These are phyloP conservation scores for Drosophila anceps DNA, from an alignment of 2,888 invertebrate species.

Conservation along the genomic window DNA sequence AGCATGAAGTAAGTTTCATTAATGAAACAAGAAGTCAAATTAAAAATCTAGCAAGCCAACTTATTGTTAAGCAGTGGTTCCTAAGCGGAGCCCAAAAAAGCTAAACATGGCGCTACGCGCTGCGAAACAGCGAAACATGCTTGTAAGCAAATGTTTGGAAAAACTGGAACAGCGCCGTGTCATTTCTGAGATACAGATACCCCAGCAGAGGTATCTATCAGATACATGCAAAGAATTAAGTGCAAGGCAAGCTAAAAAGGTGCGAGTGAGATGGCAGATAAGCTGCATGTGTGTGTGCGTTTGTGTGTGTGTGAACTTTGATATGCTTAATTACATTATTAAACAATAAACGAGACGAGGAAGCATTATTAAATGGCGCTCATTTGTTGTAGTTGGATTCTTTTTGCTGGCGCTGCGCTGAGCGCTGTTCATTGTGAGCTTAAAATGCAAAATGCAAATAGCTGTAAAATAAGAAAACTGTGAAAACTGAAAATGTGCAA, in stretches of 20 bases:
- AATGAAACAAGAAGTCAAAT: slow-evolving; percentile 53
- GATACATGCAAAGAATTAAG: slow-evolving; percentile 19
- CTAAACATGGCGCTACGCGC: slow-evolving; percentile 63
- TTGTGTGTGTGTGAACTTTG: slow-evolving; percentile 10
- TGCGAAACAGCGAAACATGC: slow-evolving; percentile 74
- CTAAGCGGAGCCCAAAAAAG: slow-evolving; percentile 31
- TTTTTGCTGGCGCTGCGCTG: slow-evolving; percentile 61
- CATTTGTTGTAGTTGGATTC: slow-evolving; percentile 34
- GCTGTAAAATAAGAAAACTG: slow-evolving; percentile 37
- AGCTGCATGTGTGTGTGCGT: not conserved
- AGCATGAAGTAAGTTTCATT: slow-evolving; percentile 45
- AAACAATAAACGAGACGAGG: slow-evolving; percentile 69
- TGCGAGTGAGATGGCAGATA: slow-evolving; percentile 27
- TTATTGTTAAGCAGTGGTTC: slow-evolving; percentile 30
- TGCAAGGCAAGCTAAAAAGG: slow-evolving; percentile 47
- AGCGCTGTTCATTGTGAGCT: slow-evolving; percentile 58
- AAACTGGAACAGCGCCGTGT: slow-evolving; percentile 66
- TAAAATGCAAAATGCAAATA: slow-evolving; percentile 42
- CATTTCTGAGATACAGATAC: slow-evolving; percentile 47
- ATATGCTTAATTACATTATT: slow-evolving; percentile 69
- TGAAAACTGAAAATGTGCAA: slow-evolving; percentile 73
- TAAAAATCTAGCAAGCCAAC: slow-evolving; percentile 39
- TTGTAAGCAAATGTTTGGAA: slow-evolving; percentile 77
- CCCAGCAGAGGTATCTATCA: slow-evolving; percentile 23
- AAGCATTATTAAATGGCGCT: slow-evolving; percentile 78